Conservation (phyloP, 2,888 invertebrate species). For the Bhutanitis thaidina region DNA sequence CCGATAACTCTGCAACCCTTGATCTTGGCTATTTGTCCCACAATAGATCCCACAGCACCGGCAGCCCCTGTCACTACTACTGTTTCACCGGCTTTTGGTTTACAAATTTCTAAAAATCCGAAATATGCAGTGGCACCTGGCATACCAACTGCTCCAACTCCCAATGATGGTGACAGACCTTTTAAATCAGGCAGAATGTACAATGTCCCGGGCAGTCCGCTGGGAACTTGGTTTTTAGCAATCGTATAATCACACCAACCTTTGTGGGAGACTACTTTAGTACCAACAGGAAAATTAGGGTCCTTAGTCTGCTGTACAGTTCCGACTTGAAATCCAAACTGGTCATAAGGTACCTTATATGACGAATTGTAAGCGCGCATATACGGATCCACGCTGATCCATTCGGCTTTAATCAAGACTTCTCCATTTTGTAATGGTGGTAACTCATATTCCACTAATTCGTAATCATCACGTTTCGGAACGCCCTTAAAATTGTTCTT, state of each 20-base stretch:
- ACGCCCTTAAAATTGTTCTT: slow-evolving; percentile 77
- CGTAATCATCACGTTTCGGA: slow-evolving; percentile 78
- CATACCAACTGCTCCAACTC: slow-evolving; percentile 82
- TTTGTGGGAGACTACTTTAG: slow-evolving; percentile 73
- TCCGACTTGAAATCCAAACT: slow-evolving; percentile 39
- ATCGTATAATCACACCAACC: slow-evolving; percentile 74
- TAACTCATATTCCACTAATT: slow-evolving; percentile 80
- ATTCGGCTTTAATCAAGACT: slow-evolving; percentile 41
- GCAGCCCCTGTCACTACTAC: slow-evolving; percentile 83
- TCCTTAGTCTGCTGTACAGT: slow-evolving; percentile 81
- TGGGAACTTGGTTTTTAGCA: slow-evolving; percentile 31
- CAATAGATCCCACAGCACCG: slow-evolving; percentile 84
- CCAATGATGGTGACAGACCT: slow-evolving; percentile 63
- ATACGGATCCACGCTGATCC: slow-evolving; percentile 48
- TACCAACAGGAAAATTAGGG: slow-evolving; percentile 77
- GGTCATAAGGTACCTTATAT: slow-evolving; percentile 36
- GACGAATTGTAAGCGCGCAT: slow-evolving; percentile 24
- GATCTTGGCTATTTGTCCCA: slow-evolving; percentile 84
- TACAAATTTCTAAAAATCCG: slow-evolving; percentile 83
- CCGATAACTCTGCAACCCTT: slow-evolving; percentile 80
- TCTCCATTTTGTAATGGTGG: slow-evolving; percentile 78
- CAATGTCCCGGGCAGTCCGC: slow-evolving; percentile 7
- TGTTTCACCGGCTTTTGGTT: slow-evolving; percentile 82
- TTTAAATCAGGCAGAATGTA: slow-evolving; percentile 48
- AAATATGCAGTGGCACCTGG: slow-evolving; percentile 86